Percentiles rank a stretch among this genome's conserved stretches.
phyloP scores from a whole-genome alignment of 2,797 vertebrate genomes.

The Enteromius unitaeniatus region DNA sequence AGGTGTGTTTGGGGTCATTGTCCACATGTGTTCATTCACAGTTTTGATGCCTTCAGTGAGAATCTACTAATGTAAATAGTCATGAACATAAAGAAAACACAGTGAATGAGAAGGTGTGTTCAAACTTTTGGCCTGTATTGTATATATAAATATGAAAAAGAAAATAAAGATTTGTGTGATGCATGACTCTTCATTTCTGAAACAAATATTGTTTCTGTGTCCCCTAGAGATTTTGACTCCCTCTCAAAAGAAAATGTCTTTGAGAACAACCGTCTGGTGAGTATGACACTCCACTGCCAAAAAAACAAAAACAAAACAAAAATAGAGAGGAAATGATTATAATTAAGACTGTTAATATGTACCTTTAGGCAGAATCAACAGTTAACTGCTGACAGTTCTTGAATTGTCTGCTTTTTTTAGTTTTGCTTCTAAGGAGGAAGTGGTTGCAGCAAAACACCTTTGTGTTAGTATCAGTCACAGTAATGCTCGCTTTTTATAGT shows the following conservation, averaged over 20 bases:
- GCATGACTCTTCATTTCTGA: background rate
- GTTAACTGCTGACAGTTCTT: background rate
- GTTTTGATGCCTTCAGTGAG: no score
- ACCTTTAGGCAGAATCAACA: background rate
- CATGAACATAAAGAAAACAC: no score
- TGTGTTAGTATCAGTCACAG: background rate
- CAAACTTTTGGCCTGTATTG: no score
- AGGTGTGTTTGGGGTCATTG: no score
- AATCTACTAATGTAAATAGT: no score
- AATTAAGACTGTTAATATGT: background rate
- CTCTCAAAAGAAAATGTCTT: slow-evolving; percentile 96
- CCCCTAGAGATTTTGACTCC: slow-evolving; percentile 88
- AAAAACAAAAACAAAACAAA: slow-evolving; percentile 11
- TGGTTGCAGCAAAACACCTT: background rate
- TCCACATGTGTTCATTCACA: no score
- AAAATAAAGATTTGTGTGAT: background rate
- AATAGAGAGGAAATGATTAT: background rate
- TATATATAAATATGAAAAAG: background rate
- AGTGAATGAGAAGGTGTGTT: no score
- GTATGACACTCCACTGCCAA: slow-evolving; percentile 62
- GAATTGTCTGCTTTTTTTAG: background rate
- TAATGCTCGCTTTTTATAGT: background rate
- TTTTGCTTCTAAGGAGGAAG: slow-evolving; percentile 4
- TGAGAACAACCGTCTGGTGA: slow-evolving; percentile 96
- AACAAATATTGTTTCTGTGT: background rate